These are phyloP conservation scores for Odontomyia ornata DNA, from an alignment of 2,888 invertebrate genomes.

Conservation along the genomic window DNA sequence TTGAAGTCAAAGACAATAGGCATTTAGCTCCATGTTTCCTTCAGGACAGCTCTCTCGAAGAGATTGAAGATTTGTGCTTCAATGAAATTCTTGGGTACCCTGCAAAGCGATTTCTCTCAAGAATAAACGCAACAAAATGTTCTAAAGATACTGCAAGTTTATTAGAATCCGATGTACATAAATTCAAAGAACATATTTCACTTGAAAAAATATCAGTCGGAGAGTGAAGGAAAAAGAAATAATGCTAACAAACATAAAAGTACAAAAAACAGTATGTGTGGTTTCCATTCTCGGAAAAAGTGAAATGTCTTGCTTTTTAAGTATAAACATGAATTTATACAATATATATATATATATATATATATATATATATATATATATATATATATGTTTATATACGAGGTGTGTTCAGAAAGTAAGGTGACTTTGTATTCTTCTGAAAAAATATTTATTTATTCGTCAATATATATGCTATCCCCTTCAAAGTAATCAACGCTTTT, in stretches of 20 bases:
- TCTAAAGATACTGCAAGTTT: slow-evolving; percentile 64
- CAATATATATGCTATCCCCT: too few relatives aligned
- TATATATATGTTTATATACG: too few relatives aligned
- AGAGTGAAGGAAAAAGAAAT: slow-evolving; percentile 58
- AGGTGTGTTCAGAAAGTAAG: too few relatives aligned
- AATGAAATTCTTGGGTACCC: slow-evolving; percentile 72
- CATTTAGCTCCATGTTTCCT: slow-evolving; percentile 68
- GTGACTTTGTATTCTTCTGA: too few relatives aligned
- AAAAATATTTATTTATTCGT: too few relatives aligned
- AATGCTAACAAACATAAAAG: slow-evolving; percentile 18
- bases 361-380: too few relatives aligned
- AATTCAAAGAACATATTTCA: slow-evolving; percentile 68
- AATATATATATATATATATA: too few relatives aligned
- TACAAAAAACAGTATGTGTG: too few relatives aligned
- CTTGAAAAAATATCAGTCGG: slow-evolving; percentile 71
- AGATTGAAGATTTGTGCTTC: slow-evolving; percentile 69
- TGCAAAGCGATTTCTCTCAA: slow-evolving; percentile 69
- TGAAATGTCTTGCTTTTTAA: too few relatives aligned
- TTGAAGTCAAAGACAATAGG: slow-evolving; percentile 68
- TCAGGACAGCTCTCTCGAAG: slow-evolving; percentile 62
- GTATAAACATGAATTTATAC: too few relatives aligned
- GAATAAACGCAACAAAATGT: slow-evolving; percentile 63
- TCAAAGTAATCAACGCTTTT: too few relatives aligned
- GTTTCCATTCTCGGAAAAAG: too few relatives aligned
- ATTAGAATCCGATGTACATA: slow-evolving; percentile 61